Percentiles rank a stretch among this genome's conserved stretches.
Evolutionary conservation across 23 tunicate species (phyloP).

Genomic region (Halocynthia roretzi): DNA sequence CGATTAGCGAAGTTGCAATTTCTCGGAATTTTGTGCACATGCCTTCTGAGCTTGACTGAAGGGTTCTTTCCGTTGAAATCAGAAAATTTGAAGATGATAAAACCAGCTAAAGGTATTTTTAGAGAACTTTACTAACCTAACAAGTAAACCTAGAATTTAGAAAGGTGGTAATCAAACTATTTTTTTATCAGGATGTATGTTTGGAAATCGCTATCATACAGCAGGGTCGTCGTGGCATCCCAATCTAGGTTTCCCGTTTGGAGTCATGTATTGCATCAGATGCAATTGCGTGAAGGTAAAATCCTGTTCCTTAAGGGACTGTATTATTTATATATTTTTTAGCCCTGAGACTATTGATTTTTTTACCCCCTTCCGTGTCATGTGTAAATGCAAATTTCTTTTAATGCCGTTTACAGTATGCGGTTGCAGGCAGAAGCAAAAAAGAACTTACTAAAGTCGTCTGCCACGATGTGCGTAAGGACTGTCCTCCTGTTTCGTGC

Average conservation of each 20-base stretch:
- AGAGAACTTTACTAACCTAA: not conserved
- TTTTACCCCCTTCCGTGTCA: no score
- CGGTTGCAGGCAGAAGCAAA: not conserved
- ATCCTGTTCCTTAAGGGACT: not conserved
- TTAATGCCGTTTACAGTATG: no score
- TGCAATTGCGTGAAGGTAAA: constrained; percentile 63
- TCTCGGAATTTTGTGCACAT: no score
- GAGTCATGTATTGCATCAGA: constrained; percentile 62
- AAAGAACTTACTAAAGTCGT: constrained; percentile 32
- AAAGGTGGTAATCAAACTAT: not conserved
- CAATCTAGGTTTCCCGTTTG: constrained; percentile 54
- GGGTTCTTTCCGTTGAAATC: constrained; percentile 7
- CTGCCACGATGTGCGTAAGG: constrained; percentile 72
- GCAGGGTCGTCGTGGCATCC: constrained; percentile 88
- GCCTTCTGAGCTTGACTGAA: not conserved
- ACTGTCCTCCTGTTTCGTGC: constrained; percentile 53
- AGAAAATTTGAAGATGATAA: not conserved
- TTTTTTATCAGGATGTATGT: constrained; percentile 45
- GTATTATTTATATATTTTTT: not conserved
- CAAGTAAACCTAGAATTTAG: not conserved
- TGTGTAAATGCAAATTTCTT: no score
- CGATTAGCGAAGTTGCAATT: no score
- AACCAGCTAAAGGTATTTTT: constrained; percentile 1
- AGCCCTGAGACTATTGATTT: no score
- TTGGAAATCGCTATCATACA: constrained; percentile 47